Percentiles rank a stretch among this genome's conserved stretches.
These are phyloP conservation scores for Melopsittacus undulatus DNA, from an alignment of 2,797 vertebrate genomes.

Conservation along the genomic window DNA sequence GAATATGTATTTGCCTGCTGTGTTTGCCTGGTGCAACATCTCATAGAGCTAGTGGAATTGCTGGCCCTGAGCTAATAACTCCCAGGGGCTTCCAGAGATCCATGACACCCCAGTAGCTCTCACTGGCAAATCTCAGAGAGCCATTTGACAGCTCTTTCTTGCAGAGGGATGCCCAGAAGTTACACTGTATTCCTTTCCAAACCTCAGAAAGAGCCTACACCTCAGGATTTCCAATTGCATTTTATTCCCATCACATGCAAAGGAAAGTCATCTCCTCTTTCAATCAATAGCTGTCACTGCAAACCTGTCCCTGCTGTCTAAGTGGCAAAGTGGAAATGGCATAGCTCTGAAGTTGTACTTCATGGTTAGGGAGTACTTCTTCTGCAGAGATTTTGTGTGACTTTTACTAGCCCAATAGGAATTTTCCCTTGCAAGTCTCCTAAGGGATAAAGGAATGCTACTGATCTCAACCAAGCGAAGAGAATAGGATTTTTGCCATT, in stretches of 20 bases:
- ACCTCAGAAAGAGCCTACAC: background rate
- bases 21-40: background rate
- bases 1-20: background rate
- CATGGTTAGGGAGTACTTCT: accelerated
- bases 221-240: background rate
- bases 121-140: background rate
- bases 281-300: background rate
- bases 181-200: background rate
- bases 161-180: background rate
- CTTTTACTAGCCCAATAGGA: background rate
- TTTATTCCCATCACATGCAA: background rate
- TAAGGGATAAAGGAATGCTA: background rate
- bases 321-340: accelerated
- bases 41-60: background rate
- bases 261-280: background rate
- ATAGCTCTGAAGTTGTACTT: background rate
- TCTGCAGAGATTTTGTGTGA: background rate
- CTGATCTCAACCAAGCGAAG: background rate
- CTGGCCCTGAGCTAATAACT: background rate
- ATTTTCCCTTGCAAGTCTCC: background rate
- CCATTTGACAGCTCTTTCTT: background rate
- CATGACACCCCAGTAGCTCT: background rate
- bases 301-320: background rate
- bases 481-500: background rate
- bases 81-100: background rate